Base-by-base conservation (phyloP, 1,140 invertebrate species). In the Sarcophaga bullata region DNA sequence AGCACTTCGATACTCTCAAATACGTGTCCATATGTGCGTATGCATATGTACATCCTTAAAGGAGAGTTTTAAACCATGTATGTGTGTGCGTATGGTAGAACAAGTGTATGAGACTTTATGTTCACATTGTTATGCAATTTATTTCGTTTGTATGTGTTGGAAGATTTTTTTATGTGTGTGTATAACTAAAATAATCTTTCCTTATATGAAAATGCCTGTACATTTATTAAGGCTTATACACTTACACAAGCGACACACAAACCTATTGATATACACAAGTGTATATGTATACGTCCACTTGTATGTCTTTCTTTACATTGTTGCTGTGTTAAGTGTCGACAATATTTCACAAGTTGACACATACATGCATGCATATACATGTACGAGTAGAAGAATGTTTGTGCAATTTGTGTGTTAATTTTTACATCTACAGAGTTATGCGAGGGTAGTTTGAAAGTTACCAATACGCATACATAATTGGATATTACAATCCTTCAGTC, bases 181-280 rank as follows among this genome's bases (percentile, higher is more conserved):
- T 87, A 86, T 86, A 88, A 87, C 85, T 48, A 76, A 76, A 76
- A 76, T 13, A 48, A 76, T 76, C 73, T 76, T 76, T 48, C 17
- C 25, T 37, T 37, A 37, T 47, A 76, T 76, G 48, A 15, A 25
- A 76, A 48, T 76, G 17, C 48, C 37, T 76, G 46, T 76, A 48
- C 73, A 15, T 48, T 37, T 37, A 15, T 76, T 76, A 76, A 76
- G 25, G 25, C 25, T 25, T 25, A 25, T 25, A 72, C 52, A 54
- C 52, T 54, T 15, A 54, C n/a, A 72, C 62, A 19, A 73, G 47
- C 10, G n/a, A 49, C 47, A 10, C 48, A 78, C 48, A 52, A 2
- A 19, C 48, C 49, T 9, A 46, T 8, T 6, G 17, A 78, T 10
- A 48, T 50, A n/a, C 48, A 78, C 5, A 78, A 13, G 3, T 19